Base-by-base conservation (phyloP, 2,797 vertebrate species). In the Coluber constrictor region DNA sequence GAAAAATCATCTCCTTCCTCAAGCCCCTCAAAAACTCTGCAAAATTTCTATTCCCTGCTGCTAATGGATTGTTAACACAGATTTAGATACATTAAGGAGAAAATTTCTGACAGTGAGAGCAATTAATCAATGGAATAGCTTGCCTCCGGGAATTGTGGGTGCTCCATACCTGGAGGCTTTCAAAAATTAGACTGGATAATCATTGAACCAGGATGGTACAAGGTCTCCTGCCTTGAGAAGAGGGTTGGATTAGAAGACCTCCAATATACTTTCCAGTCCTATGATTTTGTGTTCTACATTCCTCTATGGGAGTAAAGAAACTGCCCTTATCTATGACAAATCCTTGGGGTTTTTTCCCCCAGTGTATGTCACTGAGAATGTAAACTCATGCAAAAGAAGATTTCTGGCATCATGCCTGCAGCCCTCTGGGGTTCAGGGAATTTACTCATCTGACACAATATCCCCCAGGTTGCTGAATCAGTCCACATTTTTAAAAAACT, bases 401-500 rank as follows among this genome's bases (percentile, higher is more conserved):
- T 15, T 18, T 74, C 27, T 55, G 55, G 51, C 55, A 51, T n/a
- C 51, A 86, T n/a, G 51, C 29, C 57, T 90, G 15, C 55, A 87
- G 16, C 5, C 43, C 25, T 54, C 59, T 89, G 15, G 56, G 92
- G 47, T 61, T 86, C 20, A 89, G 57, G 12, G 29, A 5, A 10
- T 20, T 60, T 9, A 90, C 57, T 86, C 47, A 86, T 43, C 70
- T 54, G 23, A 20, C 5, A 25, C 3, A 29, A 11, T 18, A 4
- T 61, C 66, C 70, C 47, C 29, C 63, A 51, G 51, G 56, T 63
- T 89, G 90, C 0, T 89, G 89, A 74, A 37, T 86, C 94, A n/a
- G 16, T 32, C 90, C 74, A 86, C 95, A 90, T 88, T 93, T 95
- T 91, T 92, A 88, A 96, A 90, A 91, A 12, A 29, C 13, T 10